Conservation (phyloP, 2,113 vertebrate species). For the Felis chaus region DNA sequence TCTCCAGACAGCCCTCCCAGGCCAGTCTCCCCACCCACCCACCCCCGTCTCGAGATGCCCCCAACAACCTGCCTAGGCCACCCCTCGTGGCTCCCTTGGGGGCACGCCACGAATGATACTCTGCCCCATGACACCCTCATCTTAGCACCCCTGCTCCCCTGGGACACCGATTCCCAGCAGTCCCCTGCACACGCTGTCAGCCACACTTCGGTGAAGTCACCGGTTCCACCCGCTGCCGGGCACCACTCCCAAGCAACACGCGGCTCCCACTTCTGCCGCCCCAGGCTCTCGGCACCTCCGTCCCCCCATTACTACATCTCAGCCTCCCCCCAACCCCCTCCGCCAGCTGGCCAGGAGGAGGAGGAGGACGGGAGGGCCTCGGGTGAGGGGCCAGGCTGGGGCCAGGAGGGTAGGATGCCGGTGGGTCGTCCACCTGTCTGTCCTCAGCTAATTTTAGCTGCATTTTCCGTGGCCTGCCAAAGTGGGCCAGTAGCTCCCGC, state of each 20-base stretch:
- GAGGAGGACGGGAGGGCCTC: neutral
- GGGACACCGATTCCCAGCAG: neutral
- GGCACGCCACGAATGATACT: neutral
- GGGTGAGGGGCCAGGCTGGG: constrained; percentile 35
- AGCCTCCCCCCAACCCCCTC: neutral
- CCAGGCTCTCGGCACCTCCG: neutral
- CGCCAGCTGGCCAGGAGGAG: neutral
- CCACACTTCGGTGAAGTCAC: constrained; percentile 38
- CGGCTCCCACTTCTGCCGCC: neutral
- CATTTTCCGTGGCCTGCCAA: constrained; percentile 63
- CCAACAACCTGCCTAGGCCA: neutral
- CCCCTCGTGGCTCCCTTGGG: neutral
- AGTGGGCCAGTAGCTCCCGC: constrained; percentile 71
- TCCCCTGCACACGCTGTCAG: neutral
- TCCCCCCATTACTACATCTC: neutral
- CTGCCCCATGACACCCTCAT: neutral
- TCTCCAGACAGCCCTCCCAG: neutral
- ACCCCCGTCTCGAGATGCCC: neutral
- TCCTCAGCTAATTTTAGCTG: constrained; percentile 79
- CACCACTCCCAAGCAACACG: neutral
- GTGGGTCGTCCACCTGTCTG: constrained; percentile 60
- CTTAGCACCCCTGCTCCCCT: neutral
- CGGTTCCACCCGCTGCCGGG: neutral
- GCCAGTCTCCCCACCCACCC: neutral
- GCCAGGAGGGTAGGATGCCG: constrained; percentile 58